Base-by-base conservation (phyloP, 2,797 vertebrate species). In the Paramormyrops hopkinsi region DNA sequence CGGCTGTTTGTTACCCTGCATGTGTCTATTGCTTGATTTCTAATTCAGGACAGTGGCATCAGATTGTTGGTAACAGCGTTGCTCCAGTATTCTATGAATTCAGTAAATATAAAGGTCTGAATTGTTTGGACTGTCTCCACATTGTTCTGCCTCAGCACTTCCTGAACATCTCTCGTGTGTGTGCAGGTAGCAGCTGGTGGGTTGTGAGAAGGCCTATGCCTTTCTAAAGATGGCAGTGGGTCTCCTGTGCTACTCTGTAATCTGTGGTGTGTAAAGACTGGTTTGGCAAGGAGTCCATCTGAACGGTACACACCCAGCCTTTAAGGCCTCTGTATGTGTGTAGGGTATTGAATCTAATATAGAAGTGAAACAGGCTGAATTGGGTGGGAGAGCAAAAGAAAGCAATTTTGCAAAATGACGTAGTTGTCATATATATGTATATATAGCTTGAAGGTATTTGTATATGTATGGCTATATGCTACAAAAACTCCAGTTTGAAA, bases 301-400 rank as follows among this genome's bases (percentile, higher is more conserved):
- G n/a, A 51, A 48, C 0, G 17, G 44, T 29, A 1, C 9, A 84
- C 82, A 12, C n/a, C 82, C 44, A 46, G 22, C 82, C 82, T 73
- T 73, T 73, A 29, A 73, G 65, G 29, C 12, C 65, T 73, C 65
- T 73, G 12, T 37, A 17, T 37, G 29, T 73, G 12, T 33, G 29
- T 37, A 84, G 22, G 33, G 37, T 82, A 41, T 82, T 41, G 19
- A 25, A 41, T 48, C 9, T 25, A 29, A 48, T 84, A 29, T 5
- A 25, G 82, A 84, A 84, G 19, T 84, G 82, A 84, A 84, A 84
- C 48, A 19, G 76, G 82, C 22, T 84, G 22, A 84, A 84, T 50
- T 84, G 82, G 22, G 82, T 51, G 17, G n/a, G 17, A 83, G 79
- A 83, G 79, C 41, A 83, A 83, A 48, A n/a, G n/a, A 83, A 83